Evolutionary conservation across 2,113 vertebrate genomes (phyloP).

Genomic region (Steatornis caripensis): DNA sequence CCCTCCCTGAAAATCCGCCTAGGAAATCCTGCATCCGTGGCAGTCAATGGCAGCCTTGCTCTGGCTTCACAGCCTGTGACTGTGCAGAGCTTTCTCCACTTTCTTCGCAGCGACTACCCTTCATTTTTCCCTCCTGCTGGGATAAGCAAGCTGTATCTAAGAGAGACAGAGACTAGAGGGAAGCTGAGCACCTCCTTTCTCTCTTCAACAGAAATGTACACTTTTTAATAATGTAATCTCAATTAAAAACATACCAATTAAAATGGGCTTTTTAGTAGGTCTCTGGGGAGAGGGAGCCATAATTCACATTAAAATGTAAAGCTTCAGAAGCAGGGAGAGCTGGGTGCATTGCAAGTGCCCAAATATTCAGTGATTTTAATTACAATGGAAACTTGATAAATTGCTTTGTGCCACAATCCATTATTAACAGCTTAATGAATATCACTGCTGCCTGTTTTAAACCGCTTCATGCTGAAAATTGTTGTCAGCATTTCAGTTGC

Average conservation of each 20-base stretch:
- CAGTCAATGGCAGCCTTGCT: not conserved
- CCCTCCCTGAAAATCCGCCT: not conserved
- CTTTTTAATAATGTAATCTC: conserved; percentile 56
- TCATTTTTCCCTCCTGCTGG: not conserved
- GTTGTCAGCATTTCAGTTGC: not conserved
- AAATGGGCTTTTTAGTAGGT: conserved; percentile 49
- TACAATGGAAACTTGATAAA: conserved; percentile 65
- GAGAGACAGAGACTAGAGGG: not conserved
- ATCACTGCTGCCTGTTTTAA: conserved; percentile 39
- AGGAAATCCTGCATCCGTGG: not conserved
- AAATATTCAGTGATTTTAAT: conserved; percentile 64
- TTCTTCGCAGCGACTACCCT: not conserved
- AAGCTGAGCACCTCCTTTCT: not conserved
- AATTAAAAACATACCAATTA: conserved; percentile 66
- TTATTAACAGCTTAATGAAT: conserved; percentile 65
- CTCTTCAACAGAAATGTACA: conserved; percentile 35
- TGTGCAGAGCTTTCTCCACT: not conserved
- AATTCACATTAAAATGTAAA: conserved; percentile 61
- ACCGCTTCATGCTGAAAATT: not conserved
- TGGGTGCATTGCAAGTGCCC: conserved; percentile 56
- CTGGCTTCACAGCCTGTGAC: not conserved
- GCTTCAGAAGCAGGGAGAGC: conserved; percentile 42
- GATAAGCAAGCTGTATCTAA: not conserved
- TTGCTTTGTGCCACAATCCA: conserved; percentile 58
- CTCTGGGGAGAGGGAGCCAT: conserved; percentile 33